phyloP scores from a whole-genome alignment of 1,140 invertebrate species.

The Heliconius hewitsoni region DNA sequence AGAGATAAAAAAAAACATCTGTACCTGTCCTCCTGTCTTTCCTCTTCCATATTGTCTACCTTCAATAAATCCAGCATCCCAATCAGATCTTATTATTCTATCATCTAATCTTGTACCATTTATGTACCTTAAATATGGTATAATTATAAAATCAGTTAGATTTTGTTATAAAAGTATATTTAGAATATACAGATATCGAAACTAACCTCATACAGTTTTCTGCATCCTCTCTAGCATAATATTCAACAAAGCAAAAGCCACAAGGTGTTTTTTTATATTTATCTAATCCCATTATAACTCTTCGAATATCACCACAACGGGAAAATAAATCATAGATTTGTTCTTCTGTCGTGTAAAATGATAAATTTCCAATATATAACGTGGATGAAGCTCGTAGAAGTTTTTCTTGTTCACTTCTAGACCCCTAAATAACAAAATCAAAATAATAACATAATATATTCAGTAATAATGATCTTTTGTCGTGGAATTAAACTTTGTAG shows the following conservation, averaged over 20 bases:
- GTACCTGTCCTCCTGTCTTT: constrained; percentile 98
- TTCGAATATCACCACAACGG: constrained; percentile 96
- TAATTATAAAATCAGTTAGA: constrained; percentile 33
- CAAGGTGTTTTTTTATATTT: constrained; percentile 99
- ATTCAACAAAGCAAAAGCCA: constrained; percentile 99
- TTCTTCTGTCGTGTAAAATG: constrained; percentile 99
- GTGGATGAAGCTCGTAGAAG: constrained; percentile 89
- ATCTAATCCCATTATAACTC: constrained; percentile 99
- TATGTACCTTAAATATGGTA: constrained; percentile 86
- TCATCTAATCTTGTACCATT: constrained; percentile 99
- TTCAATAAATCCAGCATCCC: constrained; percentile 99
- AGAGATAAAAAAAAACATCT: not conserved
- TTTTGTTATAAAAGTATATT: not conserved
- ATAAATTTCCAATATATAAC: constrained; percentile 98
- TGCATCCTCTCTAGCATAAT: constrained; percentile 93
- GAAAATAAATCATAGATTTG: constrained; percentile 99
- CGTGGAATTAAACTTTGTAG: not conserved
- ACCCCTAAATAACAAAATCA: constrained; percentile 85
- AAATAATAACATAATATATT: not conserved
- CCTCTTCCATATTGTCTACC: constrained; percentile 99
- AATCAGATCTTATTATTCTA: constrained; percentile 97
- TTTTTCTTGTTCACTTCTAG: constrained; percentile 94
- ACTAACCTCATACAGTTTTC: constrained; percentile 93
- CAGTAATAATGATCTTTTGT: not conserved
- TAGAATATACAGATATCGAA: not conserved